These are phyloP conservation scores for Hetaerina titia DNA, from an alignment of 2,888 invertebrate genomes.

Conservation along the genomic window DNA sequence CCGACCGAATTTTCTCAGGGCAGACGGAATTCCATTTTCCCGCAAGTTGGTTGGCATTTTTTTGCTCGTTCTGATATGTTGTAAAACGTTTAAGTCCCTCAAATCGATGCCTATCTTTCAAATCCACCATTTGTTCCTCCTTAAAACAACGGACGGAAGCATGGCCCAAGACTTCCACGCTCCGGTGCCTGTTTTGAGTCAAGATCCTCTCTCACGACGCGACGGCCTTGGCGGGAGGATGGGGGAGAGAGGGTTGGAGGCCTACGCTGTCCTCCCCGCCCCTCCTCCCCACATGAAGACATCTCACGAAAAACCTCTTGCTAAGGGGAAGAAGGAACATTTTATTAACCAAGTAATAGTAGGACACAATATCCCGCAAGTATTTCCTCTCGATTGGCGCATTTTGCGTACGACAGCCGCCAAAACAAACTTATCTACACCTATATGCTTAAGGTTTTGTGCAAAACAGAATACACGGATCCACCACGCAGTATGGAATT, in stretches of 20 bases:
- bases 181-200: not conserved
- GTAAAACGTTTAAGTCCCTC: constrained; percentile 16
- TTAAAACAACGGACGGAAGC: constrained; percentile 39
- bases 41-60: not conserved
- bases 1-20: not conserved
- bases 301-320: too few relatives aligned
- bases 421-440: too few relatives aligned
- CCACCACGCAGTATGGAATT: too few relatives aligned
- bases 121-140: constrained; percentile 9
- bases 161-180: not conserved
- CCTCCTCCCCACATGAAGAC: not conserved
- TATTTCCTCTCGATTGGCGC: too few relatives aligned
- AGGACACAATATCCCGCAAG: too few relatives aligned
- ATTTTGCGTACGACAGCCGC: too few relatives aligned
- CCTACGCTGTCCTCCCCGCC: not conserved
- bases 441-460: too few relatives aligned
- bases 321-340: too few relatives aligned
- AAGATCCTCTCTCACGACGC: not conserved
- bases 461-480: too few relatives aligned
- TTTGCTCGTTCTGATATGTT: not conserved
- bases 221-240: too few relatives aligned
- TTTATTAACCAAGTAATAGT: too few relatives aligned
- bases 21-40: not conserved
- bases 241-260: not conserved
- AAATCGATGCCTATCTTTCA: not conserved